Evolutionary conservation across 64 coral and sea anemone genomes (phyloP), one percentile per base, ranked within the genome.

Genomic region (Montipora sp.): DNA sequence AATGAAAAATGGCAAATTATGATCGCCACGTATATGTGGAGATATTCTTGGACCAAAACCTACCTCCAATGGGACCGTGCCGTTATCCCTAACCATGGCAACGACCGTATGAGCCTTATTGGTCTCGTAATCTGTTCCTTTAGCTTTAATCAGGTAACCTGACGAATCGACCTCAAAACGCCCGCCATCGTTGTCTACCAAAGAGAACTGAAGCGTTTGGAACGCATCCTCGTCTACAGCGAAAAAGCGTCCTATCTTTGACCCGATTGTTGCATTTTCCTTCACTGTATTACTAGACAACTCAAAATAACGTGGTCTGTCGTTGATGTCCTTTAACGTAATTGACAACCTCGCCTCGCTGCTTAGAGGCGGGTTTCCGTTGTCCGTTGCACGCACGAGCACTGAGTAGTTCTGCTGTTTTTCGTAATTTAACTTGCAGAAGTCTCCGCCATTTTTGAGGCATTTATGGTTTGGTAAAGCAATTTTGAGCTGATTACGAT

Each of bases 361-460:
- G 47, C 90, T 92, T 23, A 83, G 76, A 27, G 88, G 96, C 48
- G 96, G 96, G 9, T 74, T 21, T 12, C 96, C 96, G 23, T 93
- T 90, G 24, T 98, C 96, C 53, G 96, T 98, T 59, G 69, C 89
- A 77, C 96, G 96, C 75, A 98, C 93, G 58, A 76, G 82, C 78
- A 98, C 81, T 76, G 76, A 47, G 75, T 98, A 78, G 7, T 79
- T 47, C 16, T 48, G 55, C 27, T 89, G 48, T 51, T 59, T 87
- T 87, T 98, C 96, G 51, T 93, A 98, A 77, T 98, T 98, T 67
- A 98, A 51, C 46, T 90, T 89, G 57, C 96, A 98, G 63, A 92
- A 92, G 53, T 58, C 71, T 84, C 88, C 87, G 44, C 92, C 55
- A 58, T 81, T 84, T 51, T 89, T 69, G 10, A 82, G 76, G 73